Base-by-base conservation (phyloP, 2,797 vertebrate species). In the Apogon hyalosoma region DNA sequence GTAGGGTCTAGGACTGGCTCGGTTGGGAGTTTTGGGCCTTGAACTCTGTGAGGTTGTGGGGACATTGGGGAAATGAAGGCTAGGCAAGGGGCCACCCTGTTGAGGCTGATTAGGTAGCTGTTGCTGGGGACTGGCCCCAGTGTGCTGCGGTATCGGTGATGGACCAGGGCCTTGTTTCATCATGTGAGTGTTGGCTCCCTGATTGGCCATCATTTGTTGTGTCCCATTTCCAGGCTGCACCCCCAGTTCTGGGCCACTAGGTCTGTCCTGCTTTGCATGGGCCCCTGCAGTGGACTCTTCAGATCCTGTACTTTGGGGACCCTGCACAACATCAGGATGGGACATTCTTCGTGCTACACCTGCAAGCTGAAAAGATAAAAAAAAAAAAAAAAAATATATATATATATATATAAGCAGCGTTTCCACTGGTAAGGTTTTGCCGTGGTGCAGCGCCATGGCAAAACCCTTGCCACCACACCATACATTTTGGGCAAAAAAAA, bases 11-110 rank as follows among this genome's bases (percentile, higher is more conserved):
- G 98, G 98, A 75, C 98, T 99, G 60, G 97, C 97, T 90, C 97
- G 94, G 82, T 99, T 99, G 7, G 98, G 98, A 9, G 98, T 99
- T 94, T 99, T 99, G 58, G 97, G 98, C 50, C 98, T 94, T 50
- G 98, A 97, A 55, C 96, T 96, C 84, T 98, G 97, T n/a, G 97
- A 95, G 8, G 95, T 94, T 68, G 95, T 92, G 16, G 96, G 94
- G 52, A 97, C 95, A 79, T 84, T 97, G 12, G 96, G 92, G 81
- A 98, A 99, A 89, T 99, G 97, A 89, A 97, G 94, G 28, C 93
- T 92, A 51, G 95, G 83, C 82, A 99, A 92, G 64, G 95, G 87
- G 77, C 92, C 93, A 67, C 93, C 90, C 79, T 93, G 96, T 67
- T 97, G 97, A 80, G 85, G 93, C 69, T 91, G 92, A 48, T 87